Base-by-base conservation (phyloP, 2,888 invertebrate species). In the Amitus sp. region DNA sequence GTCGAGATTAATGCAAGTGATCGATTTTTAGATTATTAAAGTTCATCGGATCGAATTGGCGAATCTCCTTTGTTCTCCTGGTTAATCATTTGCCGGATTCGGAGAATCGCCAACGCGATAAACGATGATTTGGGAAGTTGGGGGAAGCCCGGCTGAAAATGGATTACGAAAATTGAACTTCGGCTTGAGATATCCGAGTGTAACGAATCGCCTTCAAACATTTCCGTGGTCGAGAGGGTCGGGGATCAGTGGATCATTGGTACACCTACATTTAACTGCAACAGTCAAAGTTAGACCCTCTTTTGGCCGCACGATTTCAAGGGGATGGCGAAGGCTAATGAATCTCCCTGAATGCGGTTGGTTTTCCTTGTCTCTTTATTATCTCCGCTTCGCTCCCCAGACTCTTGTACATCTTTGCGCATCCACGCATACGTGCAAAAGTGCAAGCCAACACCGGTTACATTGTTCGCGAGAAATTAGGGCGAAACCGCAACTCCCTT, bases 401-500 rank as follows among this genome's bases (percentile, higher is more conserved):
- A n/a, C 45, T 19, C 46, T 52, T 58, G 43, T 33, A 27, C 33
- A 19, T 20, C 18, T 30, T 60, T 50, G 30, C 61, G 27, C 23
- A 63, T 52, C 39, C 58, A 51, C 42, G 13, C 33, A 47, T 49
- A 45, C 23, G 20, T 23, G 20, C 45, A 19, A 71, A 73, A 68
- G 68, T 33, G 47, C 73, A 70, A 72, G 68, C 71, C 70, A 65
- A 67, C 70, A 66, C 70, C 62, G 64, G 66, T 62, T 73, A 73
- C 73, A 71, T 74, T 74, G 75, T 75, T 74, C 75, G 69, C 71
- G 66, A 58, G 65, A 73, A 73, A 74, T 75, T 73, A 73, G 67
- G 71, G 47, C 73, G 68, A 75, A 75, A 73, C 75, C 75, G 55
- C 69, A 61, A 67, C 70, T 69, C 65, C 68, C 66, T 65, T 69